Evolutionary conservation across 92 coral and sea anemone species (phyloP).

Genomic region (Siderastrea radians): DNA sequence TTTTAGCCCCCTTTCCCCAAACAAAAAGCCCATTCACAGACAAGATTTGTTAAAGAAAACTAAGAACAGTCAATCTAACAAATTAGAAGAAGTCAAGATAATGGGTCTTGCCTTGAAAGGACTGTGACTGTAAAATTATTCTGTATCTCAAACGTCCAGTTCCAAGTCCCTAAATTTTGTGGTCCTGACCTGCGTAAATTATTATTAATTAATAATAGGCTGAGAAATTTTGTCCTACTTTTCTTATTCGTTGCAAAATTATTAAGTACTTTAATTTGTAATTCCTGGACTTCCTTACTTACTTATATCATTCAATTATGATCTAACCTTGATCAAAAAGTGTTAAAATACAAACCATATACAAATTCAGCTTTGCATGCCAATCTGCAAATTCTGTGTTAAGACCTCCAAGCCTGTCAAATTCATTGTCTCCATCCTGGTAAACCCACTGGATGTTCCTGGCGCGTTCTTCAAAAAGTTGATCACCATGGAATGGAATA

Average conservation of each 20-base stretch:
- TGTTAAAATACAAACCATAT: conserved; percentile 33
- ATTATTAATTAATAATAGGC: no score
- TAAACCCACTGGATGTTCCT: conserved; percentile 65
- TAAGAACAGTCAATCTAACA: no score
- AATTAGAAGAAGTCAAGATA: no score
- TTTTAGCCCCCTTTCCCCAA: no score
- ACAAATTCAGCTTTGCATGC: conserved; percentile 68
- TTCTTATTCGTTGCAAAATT: neutral
- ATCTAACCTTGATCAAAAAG: conserved; percentile 7
- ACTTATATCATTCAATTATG: neutral
- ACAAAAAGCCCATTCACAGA: no score
- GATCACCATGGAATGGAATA: conserved; percentile 64
- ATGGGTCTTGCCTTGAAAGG: no score
- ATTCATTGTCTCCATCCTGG: conserved; percentile 36
- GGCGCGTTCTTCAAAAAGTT: conserved; percentile 60
- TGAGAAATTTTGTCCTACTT: neutral
- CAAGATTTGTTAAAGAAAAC: no score
- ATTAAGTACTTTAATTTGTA: neutral
- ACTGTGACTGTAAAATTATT: no score
- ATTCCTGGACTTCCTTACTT: neutral
- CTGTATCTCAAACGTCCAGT: no score
- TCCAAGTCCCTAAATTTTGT: no score
- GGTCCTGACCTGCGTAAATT: no score
- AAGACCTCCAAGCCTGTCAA: conserved; percentile 49
- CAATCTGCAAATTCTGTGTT: conserved; percentile 63